Evolutionary conservation across 2,888 invertebrate genomes (phyloP), one percentile per base, ranked within the genome.

Genomic region (Papilio gigon): DNA sequence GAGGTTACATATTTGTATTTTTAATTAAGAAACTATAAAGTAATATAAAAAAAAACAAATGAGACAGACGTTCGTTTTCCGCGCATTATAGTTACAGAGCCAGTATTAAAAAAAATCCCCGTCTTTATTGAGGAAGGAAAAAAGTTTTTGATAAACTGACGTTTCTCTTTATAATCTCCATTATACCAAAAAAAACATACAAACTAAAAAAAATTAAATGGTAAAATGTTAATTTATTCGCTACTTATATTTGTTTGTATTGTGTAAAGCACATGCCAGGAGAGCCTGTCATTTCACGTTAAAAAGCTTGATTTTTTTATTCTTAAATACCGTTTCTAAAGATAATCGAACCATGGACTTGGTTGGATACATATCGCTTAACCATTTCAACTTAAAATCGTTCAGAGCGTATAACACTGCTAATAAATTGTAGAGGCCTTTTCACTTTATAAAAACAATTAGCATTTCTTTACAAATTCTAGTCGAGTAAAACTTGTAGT

Each of bases 381-480:
- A 56, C 30, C n/a, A n/a, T 30, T 56, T n/a, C 30, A 30, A 27
- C 53, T 56, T 56, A 56, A 56, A 56, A 56, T 30, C n/a, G 9
- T 56, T 56, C 30, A 56, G 17, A 27, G 27, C 14, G 6, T 11
- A 12, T 50, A 25, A 30, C 4, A n/a, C n/a, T 3, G 25, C 53
- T 56, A 56, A 56, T n/a, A 30, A 30, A 17, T 14, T 30, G 14
- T 27, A n/a, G 17, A 56, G 30, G 53, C 27, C 53, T 56, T 30
- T 56, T 30, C 14, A 56, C 17, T 11, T 56, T 9, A 25, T 14
- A 25, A 25, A 56, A 56, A 56, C 30, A 27, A 30, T 27, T n/a
- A 8, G n/a, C 14, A 0, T 25, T 53, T n/a, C n/a, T n/a, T 12
- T 25, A 47, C 5, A n/a, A 53, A n/a, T n/a, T n/a, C n/a, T n/a